phyloP scores from a whole-genome alignment of 2,113 vertebrate genomes.

The Silurus asotus region DNA sequence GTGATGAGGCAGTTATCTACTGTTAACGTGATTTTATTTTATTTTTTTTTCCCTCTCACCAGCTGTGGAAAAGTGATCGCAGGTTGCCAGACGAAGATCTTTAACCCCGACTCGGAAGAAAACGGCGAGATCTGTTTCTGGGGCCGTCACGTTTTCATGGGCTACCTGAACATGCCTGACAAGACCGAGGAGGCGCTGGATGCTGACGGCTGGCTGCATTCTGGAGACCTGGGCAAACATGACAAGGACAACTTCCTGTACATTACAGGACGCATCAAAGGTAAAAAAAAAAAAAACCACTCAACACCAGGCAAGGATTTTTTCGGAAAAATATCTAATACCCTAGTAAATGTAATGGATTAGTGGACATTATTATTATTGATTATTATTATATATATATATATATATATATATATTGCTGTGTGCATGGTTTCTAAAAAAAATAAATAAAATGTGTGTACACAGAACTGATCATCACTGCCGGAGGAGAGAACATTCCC shows the following conservation, averaged over 20 bases:
- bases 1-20: no score
- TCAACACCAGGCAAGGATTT: neutral
- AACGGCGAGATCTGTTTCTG: slow-evolving; percentile 87
- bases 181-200: slow-evolving; percentile 82
- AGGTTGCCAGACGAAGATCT: slow-evolving; percentile 80
- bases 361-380: no score
- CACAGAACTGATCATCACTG: slow-evolving; percentile 92
- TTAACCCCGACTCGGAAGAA: slow-evolving; percentile 72
- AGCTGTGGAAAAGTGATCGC: slow-evolving; percentile 85
- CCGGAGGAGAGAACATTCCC: slow-evolving; percentile 86
- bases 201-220: slow-evolving; percentile 87
- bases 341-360: no score
- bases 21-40: no score
- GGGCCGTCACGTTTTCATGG: slow-evolving; percentile 94
- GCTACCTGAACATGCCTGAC: slow-evolving; percentile 83
- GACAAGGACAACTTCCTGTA: slow-evolving; percentile 83
- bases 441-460: slow-evolving; percentile 31
- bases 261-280: slow-evolving; percentile 92
- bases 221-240: slow-evolving; percentile 84
- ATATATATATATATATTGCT: no score
- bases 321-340: neutral
- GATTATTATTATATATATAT: no score
- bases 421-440: neutral
- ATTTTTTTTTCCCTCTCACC: neutral
- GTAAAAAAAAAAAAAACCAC: slow-evolving; percentile 60